Percentiles rank a stretch among this genome's conserved stretches.
Conservation (phyloP, 2,797 vertebrate genomes). For the Peromyscus melanophrys region DNA sequence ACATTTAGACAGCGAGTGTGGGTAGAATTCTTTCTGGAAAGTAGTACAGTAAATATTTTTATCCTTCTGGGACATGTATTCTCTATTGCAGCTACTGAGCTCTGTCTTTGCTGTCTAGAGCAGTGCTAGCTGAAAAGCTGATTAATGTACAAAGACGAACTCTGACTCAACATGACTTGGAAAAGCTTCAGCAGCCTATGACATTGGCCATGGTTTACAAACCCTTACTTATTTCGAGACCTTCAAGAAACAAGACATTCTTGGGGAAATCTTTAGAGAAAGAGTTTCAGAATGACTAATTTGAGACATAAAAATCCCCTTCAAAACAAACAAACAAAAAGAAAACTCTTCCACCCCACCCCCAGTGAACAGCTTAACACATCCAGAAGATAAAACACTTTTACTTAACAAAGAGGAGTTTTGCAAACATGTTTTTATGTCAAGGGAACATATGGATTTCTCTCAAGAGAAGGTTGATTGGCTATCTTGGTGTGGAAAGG, state of each 20-base stretch:
- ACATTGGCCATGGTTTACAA: not conserved
- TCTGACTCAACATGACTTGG: not conserved
- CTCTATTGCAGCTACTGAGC: not conserved
- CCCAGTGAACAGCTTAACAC: not conserved
- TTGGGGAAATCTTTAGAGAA: not conserved
- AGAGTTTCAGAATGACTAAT: not conserved
- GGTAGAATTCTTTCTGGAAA: not conserved
- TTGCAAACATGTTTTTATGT: not conserved
- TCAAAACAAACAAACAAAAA: not conserved
- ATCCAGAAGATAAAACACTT: not conserved
- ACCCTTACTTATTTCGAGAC: not conserved
- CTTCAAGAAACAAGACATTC: not conserved
- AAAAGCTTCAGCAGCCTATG: not conserved
- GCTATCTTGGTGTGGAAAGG: not conserved
- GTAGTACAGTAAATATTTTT: constrained; percentile 47
- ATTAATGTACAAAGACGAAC: not conserved
- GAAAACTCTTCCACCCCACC: not conserved
- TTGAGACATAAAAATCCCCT: constrained; percentile 11
- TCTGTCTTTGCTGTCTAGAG: not conserved
- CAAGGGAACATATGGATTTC: not conserved
- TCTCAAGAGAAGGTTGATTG: not conserved
- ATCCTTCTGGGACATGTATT: not conserved
- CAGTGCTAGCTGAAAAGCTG: not conserved
- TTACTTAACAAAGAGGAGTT: not conserved
- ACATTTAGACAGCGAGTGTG: not conserved